A percentile compares a stretch with the other conserved stretches of the same genome.
Evolutionary conservation across 2,797 vertebrate genomes (phyloP).

Genomic region (Manis crassicaudata): DNA sequence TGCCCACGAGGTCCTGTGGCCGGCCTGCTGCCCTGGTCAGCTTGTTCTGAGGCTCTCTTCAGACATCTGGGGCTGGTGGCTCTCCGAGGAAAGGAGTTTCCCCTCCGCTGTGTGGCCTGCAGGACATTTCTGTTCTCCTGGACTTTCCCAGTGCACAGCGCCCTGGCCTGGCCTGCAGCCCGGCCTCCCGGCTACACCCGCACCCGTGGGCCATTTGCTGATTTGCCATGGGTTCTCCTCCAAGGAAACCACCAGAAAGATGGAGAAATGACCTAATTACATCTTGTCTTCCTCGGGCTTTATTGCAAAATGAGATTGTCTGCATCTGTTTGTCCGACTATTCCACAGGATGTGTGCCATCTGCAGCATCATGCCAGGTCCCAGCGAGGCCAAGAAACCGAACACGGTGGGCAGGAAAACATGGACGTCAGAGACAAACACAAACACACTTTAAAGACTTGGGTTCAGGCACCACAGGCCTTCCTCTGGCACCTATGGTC

Average conservation of each 20-base stretch:
- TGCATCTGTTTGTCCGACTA: not conserved
- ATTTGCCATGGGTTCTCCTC: not conserved
- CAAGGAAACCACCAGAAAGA: not conserved
- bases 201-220: not conserved
- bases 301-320: not conserved
- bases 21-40: not conserved
- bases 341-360: not conserved
- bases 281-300: not conserved
- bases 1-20: fast-evolving
- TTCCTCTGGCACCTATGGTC: not conserved
- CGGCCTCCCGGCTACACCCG: not conserved
- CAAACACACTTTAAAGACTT: not conserved
- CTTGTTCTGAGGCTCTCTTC: not conserved
- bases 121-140: not conserved
- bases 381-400: not conserved
- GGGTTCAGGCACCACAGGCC: not conserved
- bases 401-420: not conserved
- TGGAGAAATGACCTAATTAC: not conserved
- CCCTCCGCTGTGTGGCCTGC: no score
- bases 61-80: not conserved
- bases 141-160: not conserved
- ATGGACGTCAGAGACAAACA: not conserved
- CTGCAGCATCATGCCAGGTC: not conserved
- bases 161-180: not conserved
- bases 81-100: not conserved